Percentiles rank a stretch among this genome's conserved stretches.
These are phyloP conservation scores for Antedon bifida DNA, from an alignment of 35 echinoderm and acorn worm genomes.

Conservation along the genomic window DNA sequence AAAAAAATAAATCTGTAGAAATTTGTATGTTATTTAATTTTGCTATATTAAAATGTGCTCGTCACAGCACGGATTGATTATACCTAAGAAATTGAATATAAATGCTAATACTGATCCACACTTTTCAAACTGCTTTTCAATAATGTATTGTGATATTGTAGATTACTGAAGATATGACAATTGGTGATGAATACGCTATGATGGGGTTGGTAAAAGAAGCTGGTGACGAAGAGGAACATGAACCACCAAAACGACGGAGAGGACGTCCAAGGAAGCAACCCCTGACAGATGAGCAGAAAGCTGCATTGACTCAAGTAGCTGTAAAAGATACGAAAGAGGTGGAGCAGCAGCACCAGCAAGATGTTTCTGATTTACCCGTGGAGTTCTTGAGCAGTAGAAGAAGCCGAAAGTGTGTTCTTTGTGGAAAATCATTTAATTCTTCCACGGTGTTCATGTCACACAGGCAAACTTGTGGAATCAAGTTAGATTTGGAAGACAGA, in stretches of 20 bases:
- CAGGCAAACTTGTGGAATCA: constrained; percentile 51
- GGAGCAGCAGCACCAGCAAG: not conserved
- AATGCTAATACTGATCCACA: too few relatives aligned
- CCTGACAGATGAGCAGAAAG: constrained; percentile 39
- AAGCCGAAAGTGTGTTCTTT: constrained; percentile 59
- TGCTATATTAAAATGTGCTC: too few relatives aligned
- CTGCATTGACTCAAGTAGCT: not conserved
- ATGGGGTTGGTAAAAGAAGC: constrained; percentile 36
- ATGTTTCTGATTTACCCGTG: constrained; percentile 11
- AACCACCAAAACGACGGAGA: constrained; percentile 21
- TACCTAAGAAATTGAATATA: too few relatives aligned
- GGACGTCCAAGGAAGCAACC: constrained; percentile 36
- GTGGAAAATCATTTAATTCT: constrained; percentile 49
- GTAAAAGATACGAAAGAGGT: not conserved
- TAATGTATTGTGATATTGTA: too few relatives aligned
- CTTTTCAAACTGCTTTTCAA: too few relatives aligned
- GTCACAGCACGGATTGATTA: too few relatives aligned
- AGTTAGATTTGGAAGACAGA: constrained; percentile 17
- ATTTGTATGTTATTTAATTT: too few relatives aligned
- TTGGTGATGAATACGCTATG: constrained; percentile 62
- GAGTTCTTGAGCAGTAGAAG: constrained; percentile 18
- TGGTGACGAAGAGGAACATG: constrained; percentile 15
- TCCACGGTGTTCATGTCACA: constrained; percentile 80
- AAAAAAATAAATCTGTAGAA: too few relatives aligned
- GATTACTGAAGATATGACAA: constrained; percentile 70